Conservation (phyloP, 2,113 vertebrate species). For the Triplophysa dalaica region DNA sequence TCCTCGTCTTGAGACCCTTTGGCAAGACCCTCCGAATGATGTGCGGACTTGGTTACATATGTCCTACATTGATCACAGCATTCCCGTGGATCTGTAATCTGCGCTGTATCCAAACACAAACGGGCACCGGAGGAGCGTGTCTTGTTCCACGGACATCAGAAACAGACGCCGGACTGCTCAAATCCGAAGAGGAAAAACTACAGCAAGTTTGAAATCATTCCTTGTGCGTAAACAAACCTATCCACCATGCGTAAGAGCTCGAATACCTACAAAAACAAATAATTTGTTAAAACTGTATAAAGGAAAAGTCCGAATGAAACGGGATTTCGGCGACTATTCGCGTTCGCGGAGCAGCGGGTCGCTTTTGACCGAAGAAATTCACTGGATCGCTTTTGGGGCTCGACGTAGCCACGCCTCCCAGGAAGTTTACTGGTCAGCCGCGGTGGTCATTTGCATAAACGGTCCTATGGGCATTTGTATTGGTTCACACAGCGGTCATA, state of each 20-base stretch:
- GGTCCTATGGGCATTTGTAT: slow-evolving; percentile 47
- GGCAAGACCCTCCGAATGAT: slow-evolving; percentile 57
- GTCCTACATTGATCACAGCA: slow-evolving; percentile 55
- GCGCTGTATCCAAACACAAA: slow-evolving; percentile 27
- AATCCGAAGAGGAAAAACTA: neutral
- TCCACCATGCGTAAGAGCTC: neutral
- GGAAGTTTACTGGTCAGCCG: slow-evolving; percentile 58
- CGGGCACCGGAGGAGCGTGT: neutral
- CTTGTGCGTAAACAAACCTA: neutral
- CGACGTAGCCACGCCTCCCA: slow-evolving; percentile 54
- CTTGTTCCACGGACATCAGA: slow-evolving; percentile 27
- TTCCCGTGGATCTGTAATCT: slow-evolving; percentile 42
- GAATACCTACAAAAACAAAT: neutral
- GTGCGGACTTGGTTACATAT: slow-evolving; percentile 61
- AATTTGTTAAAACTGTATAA: neutral
- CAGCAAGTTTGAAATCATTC: neutral
- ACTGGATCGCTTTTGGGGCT: slow-evolving; percentile 19
- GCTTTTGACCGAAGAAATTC: neutral
- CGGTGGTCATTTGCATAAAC: slow-evolving; percentile 47
- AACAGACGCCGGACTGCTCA: neutral
- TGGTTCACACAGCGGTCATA: slow-evolving; percentile 55
- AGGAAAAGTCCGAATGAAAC: neutral
- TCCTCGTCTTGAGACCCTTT: slow-evolving; percentile 57
- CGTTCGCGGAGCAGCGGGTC: slow-evolving; percentile 1
- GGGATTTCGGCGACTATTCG: neutral